These are phyloP conservation scores for Panagrolaimus sp. DNA, from an alignment of 1,140 invertebrate species.

Conservation along the genomic window DNA sequence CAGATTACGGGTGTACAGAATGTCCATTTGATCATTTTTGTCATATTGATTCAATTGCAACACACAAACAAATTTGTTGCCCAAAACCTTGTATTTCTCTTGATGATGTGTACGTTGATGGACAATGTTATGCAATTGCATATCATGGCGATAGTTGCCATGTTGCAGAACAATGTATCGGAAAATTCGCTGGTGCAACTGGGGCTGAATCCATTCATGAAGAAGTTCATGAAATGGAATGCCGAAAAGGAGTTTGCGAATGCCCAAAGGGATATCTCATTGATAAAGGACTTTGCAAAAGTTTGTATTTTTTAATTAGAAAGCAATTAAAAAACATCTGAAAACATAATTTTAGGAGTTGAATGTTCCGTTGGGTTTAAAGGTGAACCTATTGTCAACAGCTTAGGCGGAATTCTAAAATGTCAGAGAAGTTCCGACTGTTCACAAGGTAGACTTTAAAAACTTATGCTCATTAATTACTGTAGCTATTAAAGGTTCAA, in stretches of 20 bases:
- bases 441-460: too few species aligned
- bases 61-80: slow-evolving; percentile 52
- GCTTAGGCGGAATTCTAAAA: slow-evolving; percentile 31
- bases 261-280: slow-evolving; percentile 44
- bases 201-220: background rate
- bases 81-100: slow-evolving; percentile 49
- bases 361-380: slow-evolving; percentile 44
- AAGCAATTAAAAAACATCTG: too few species aligned
- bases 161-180: slow-evolving; percentile 48
- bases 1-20: slow-evolving; percentile 44
- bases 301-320: slow-evolving; percentile 30
- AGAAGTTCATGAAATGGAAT: slow-evolving; percentile 40
- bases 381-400: slow-evolving; percentile 46
- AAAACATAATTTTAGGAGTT: slow-evolving; percentile 40
- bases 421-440: slow-evolving; percentile 43
- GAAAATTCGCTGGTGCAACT: slow-evolving; percentile 18
- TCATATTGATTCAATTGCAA: slow-evolving; percentile 40
- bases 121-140: slow-evolving; percentile 51
- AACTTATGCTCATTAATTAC: too few species aligned
- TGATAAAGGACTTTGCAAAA: slow-evolving; percentile 41
- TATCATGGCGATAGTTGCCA: slow-evolving; percentile 50
- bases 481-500: too few species aligned
- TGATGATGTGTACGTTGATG: slow-evolving; percentile 52
- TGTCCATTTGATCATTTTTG: slow-evolving; percentile 49
- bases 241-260: slow-evolving; percentile 35